Evolutionary conservation across 2,113 vertebrate genomes (phyloP).

Genomic region (Blennius ocellaris): DNA sequence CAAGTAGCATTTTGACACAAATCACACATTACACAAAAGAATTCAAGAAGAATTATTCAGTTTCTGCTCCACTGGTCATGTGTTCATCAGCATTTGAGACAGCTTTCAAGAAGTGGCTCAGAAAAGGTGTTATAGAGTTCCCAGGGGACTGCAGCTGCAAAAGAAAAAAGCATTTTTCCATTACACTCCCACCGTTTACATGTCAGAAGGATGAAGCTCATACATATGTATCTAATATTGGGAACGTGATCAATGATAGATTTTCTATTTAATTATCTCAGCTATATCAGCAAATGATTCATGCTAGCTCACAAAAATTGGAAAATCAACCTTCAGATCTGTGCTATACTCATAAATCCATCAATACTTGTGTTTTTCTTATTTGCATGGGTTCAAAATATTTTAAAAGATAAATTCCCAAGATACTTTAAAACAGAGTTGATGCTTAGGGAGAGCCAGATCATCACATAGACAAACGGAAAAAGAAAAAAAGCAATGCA

Average conservation of each 20-base stretch:
- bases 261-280: background rate
- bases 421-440: constrained; percentile 34
- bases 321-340: constrained; percentile 40
- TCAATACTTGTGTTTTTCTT: constrained; percentile 6
- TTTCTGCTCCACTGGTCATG: background rate
- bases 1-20: background rate
- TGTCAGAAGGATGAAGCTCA: constrained; percentile 27
- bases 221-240: background rate
- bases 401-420: constrained; percentile 45
- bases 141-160: background rate
- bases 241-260: background rate
- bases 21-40: background rate
- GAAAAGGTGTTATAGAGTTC: background rate
- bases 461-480: background rate
- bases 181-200: background rate
- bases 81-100: background rate
- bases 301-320: background rate
- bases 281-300: background rate
- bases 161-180: too few species aligned
- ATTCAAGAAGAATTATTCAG: background rate
- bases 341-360: constrained; percentile 44
- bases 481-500: constrained; percentile 29
- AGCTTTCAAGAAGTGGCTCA: background rate
- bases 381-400: constrained; percentile 21
- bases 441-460: constrained; percentile 27